phyloP scores from a whole-genome alignment of 2,113 vertebrate genomes.

The Asarcornis scutulata region DNA sequence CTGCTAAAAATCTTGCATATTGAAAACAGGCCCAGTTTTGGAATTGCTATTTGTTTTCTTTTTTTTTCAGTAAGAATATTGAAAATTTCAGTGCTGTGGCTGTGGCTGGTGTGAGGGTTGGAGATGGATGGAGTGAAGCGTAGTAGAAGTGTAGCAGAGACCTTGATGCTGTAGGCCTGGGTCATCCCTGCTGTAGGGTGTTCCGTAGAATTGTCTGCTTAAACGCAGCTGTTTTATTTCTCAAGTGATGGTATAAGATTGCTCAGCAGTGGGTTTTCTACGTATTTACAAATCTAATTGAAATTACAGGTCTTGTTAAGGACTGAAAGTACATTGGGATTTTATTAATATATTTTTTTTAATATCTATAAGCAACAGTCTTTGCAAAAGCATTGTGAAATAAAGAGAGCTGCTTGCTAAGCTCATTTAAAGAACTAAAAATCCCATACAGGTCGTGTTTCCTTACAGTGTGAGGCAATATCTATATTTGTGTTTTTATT shows the following conservation, averaged over 20 bases:
- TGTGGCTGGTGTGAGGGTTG: background rate
- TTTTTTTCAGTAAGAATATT: background rate
- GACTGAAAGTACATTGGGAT: background rate
- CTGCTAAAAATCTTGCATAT: background rate
- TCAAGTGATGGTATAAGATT: background rate
- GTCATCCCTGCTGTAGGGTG: accelerated
- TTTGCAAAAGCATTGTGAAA: background rate
- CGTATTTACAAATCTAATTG: background rate
- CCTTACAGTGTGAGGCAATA: background rate
- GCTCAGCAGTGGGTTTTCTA: background rate
- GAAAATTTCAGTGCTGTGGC: background rate
- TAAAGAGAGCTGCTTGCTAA: background rate
- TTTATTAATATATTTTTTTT: background rate
- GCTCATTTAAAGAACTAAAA: background rate
- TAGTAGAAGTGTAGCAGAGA: background rate
- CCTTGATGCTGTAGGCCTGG: background rate
- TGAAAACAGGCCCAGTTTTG: background rate
- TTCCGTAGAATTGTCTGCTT: background rate
- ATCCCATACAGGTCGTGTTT: background rate
- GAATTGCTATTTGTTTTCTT: background rate
- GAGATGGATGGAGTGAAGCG: background rate
- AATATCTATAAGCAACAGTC: background rate
- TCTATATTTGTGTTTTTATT: background rate
- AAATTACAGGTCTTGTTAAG: background rate
- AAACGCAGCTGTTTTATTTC: background rate